These are phyloP conservation scores for Temnothorax longispinosus DNA, from an alignment of 1,140 invertebrate species.

Conservation along the genomic window DNA sequence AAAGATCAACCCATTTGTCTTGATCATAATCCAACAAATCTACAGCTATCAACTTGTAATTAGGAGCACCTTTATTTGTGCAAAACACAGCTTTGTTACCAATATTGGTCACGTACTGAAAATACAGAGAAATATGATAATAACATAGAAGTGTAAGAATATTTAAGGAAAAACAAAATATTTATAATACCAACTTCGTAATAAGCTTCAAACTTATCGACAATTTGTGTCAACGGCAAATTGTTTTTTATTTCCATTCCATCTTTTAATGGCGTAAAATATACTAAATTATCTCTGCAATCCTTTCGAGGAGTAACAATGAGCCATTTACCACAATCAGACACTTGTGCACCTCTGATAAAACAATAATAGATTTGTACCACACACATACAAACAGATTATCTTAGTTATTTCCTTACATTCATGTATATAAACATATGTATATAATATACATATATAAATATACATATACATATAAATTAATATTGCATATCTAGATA, in stretches of 20 bases:
- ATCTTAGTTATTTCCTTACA: slow-evolving; percentile 10
- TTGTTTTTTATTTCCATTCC: slow-evolving; percentile 88
- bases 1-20: slow-evolving; percentile 93
- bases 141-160: neutral
- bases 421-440: neutral
- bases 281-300: slow-evolving; percentile 95
- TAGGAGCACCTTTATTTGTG: slow-evolving; percentile 97
- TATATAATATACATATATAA: neutral
- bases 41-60: slow-evolving; percentile 95
- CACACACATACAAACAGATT: neutral
- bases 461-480: neutral
- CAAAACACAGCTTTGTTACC: slow-evolving; percentile 94
- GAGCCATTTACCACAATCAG: slow-evolving; percentile 96
- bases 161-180: slow-evolving; percentile 16
- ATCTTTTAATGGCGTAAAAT: slow-evolving; percentile 91
- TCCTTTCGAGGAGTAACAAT: slow-evolving; percentile 92
- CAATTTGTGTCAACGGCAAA: slow-evolving; percentile 90
- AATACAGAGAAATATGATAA: slow-evolving; percentile 54
- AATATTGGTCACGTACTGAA: slow-evolving; percentile 96
- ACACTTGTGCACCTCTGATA: slow-evolving; percentile 92
- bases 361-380: slow-evolving; percentile 36
- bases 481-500: slow-evolving; percentile 2
- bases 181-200: slow-evolving; percentile 91
- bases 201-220: slow-evolving; percentile 97
- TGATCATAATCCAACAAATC: slow-evolving; percentile 93